phyloP scores from a whole-genome alignment of 1,140 invertebrate species.

The Achroia grisella region DNA sequence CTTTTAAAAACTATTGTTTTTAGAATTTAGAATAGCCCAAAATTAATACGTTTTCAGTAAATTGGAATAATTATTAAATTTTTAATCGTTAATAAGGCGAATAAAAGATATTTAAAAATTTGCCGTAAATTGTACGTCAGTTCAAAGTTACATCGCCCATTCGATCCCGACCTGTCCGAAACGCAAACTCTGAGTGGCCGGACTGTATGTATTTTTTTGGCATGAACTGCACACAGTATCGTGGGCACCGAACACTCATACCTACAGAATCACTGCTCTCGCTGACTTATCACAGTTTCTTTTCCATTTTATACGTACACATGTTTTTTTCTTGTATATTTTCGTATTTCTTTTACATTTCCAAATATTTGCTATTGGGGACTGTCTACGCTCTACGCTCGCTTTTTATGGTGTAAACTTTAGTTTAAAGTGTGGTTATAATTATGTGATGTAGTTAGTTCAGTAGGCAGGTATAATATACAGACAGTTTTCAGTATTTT shows the following conservation, averaged over 20 bases:
- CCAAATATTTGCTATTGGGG: too few relatives aligned
- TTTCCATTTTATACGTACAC: conserved; percentile 1
- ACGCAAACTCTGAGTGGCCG: too few relatives aligned
- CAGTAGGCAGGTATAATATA: conserved; percentile 1
- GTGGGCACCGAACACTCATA: background rate
- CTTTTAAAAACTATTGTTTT: too few relatives aligned
- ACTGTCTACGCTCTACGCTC: background rate
- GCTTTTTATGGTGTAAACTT: conserved; percentile 1
- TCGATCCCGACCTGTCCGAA: too few relatives aligned
- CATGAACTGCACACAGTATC: conserved; percentile 2
- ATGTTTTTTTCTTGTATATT: background rate
- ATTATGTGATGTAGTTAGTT: conserved; percentile 1
- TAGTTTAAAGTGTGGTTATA: conserved; percentile 1
- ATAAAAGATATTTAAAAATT: too few relatives aligned
- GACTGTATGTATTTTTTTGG: conserved; percentile 3
- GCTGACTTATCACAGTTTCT: conserved; percentile 2
- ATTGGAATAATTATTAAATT: too few relatives aligned
- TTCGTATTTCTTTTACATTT: conserved; percentile 2
- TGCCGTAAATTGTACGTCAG: too few relatives aligned
- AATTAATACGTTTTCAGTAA: too few relatives aligned
- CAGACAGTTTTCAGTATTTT: background rate
- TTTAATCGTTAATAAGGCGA: too few relatives aligned
- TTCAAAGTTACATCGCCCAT: too few relatives aligned
- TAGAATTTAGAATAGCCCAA: too few relatives aligned
- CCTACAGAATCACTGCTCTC: conserved; percentile 5